Base-by-base conservation (phyloP, 2,113 vertebrate species). In the Clarias gariepinus region DNA sequence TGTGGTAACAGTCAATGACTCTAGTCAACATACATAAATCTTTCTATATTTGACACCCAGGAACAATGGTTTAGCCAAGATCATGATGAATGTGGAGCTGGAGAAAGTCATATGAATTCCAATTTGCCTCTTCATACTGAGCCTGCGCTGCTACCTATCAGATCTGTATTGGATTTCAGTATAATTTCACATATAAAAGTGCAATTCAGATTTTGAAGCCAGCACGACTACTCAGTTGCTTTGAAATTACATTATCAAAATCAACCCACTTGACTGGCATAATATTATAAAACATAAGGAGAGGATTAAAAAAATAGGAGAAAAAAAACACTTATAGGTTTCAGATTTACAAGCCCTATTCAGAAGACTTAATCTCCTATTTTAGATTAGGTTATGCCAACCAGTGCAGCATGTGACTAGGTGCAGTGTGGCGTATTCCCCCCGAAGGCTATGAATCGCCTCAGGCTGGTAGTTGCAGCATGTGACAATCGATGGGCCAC, bases 21-120 rank as follows among this genome's bases (percentile, higher is more conserved):
- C 30, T 0, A 82, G 36, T 66, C 41, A 82, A 82, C 81, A 52
- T 28, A 21, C 61, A 82, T 82, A 28, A 82, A 82, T 82, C 61
- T 64, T 81, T 30, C 33, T 53, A 19, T 82, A 82, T 82, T 82
- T 82, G 61, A 66, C 81, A 82, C 41, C 36, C 36, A 82, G 16
- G 41, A 82, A 81, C 57, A 21, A 66, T 66, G 81, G 81, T 82
- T 64, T 82, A 47, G 63, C 61, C 33, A 66, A 64, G 16, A 64
- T 82, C 61, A 82, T 66, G 61, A 66, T 82, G 36, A 82, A 82
- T 82, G 81, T 19, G 25, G 21, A 66, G 81, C 28, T 82, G 13
- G 80, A 82, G 66, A 82, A 52, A 52, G 61, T 64, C 61, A 47
- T 82, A 52, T 80, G 28, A 80, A 60, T 82, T 82, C 80, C 21